Base-by-base conservation (phyloP, 1,140 invertebrate genomes). In the Polyergus mexicanus region DNA sequence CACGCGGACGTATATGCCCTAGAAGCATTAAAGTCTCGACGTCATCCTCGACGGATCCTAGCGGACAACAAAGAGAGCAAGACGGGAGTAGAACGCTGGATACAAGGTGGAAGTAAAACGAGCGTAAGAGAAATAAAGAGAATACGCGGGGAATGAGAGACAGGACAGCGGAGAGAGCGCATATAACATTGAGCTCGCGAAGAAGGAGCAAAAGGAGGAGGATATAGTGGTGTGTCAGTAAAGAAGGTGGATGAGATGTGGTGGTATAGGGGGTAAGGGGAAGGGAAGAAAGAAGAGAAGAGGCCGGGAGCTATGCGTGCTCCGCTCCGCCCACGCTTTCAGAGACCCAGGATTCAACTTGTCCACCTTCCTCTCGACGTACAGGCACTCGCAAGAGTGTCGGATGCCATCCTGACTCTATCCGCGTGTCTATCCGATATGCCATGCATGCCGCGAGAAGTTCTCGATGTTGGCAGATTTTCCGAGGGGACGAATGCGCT, bases 301-400 rank as follows among this genome's bases (percentile, higher is more conserved):
- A 93, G 93, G 94, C 94, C 94, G 94, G 94, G 94, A 95, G 94
- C 94, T 93, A 95, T 95, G 94, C 94, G 94, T 95, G 94, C 93
- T 94, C 94, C 91, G 94, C 94, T 92, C 94, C 94, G 94, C 94
- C 94, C 94, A 94, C 94, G 94, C 94, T 95, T 94, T 94, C 93
- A 94, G 90, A 95, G 92, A 94, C 92, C 91, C 91, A 92, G 88
- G 92, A 94, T 92, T 94, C 92, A 94, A 94, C 93, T 94, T 95
- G 94, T 95, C 94, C 94, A 94, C 93, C 94, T 94, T 94, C 91
- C 92, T 92, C 92, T 90, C 88, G 75, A 81, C 84, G 90, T 93
- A 94, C 93, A 94, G 93, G 92, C 92, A 86, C 80, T 78, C 91
- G 90, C 92, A 94, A 95, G 92, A 94, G 92, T 94, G 88, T 72